Percentiles rank a stretch among this genome's conserved stretches.
These are phyloP conservation scores for Lonchura striata DNA, from an alignment of 2,113 vertebrate species.

Conservation along the genomic window DNA sequence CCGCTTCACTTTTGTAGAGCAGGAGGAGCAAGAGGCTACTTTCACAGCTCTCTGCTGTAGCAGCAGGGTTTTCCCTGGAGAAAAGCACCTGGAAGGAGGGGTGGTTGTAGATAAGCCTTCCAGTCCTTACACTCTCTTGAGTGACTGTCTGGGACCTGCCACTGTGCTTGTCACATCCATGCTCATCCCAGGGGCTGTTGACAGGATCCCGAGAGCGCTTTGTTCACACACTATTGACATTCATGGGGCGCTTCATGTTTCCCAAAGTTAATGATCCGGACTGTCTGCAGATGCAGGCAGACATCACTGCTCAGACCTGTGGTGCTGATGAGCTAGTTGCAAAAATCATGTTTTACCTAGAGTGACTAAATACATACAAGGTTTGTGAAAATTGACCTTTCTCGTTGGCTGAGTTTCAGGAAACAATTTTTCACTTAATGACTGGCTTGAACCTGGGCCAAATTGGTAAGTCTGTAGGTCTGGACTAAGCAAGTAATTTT, in stretches of 20 bases:
- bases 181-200: neutral
- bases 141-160: neutral
- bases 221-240: slow-evolving; percentile 2
- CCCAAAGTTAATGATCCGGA: neutral
- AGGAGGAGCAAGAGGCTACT: neutral
- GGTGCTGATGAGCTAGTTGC: neutral
- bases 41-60: neutral
- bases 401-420: neutral
- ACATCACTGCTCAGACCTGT: neutral
- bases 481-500: slow-evolving; percentile 30
- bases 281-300: slow-evolving; percentile 30
- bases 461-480: slow-evolving; percentile 5
- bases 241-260: neutral
- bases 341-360: neutral
- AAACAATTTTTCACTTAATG: slow-evolving; percentile 7
- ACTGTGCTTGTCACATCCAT: neutral
- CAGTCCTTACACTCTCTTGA: neutral
- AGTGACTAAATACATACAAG: neutral
- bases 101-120: neutral
- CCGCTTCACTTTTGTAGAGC: neutral
- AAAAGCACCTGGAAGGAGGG: neutral
- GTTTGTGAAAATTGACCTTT: slow-evolving; percentile 16
- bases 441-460: slow-evolving; percentile 30
- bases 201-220: neutral
- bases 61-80: neutral